phyloP scores from a whole-genome alignment of 2,888 invertebrate species.

The Cyaniris semiargus region DNA sequence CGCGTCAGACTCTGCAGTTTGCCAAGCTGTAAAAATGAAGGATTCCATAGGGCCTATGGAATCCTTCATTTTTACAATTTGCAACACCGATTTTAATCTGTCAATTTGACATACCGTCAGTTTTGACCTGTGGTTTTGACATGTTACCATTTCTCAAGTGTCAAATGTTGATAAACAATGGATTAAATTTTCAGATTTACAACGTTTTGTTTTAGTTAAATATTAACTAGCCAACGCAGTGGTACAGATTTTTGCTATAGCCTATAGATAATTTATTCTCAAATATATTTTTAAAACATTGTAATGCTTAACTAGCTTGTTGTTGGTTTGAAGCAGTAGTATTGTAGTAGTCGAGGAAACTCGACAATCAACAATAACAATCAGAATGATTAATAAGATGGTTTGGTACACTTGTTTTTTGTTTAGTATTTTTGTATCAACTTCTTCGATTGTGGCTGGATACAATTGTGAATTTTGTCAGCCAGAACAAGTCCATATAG shows the following conservation, averaged over 20 bases:
- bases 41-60: too few relatives aligned
- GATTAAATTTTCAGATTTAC: background rate
- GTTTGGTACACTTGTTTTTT: background rate
- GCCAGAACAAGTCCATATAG: constrained; percentile 85
- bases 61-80: too few relatives aligned
- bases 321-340: background rate
- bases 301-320: background rate
- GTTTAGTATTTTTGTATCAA: background rate
- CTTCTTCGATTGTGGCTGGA: constrained; percentile 34
- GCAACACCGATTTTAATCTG: too few relatives aligned
- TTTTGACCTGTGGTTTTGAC: too few relatives aligned
- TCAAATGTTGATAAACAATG: background rate
- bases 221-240: background rate
- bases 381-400: background rate
- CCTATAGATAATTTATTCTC: background rate
- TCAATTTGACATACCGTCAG: too few relatives aligned
- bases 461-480: constrained; percentile 71
- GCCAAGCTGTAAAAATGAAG: too few relatives aligned
- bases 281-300: background rate
- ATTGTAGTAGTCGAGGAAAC: background rate
- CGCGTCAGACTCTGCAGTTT: too few relatives aligned
- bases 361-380: background rate
- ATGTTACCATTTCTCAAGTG: too few relatives aligned
- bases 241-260: background rate
- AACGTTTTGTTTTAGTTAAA: background rate